phyloP scores from a whole-genome alignment of 2,113 vertebrate genomes.

The Lonchura striata region DNA sequence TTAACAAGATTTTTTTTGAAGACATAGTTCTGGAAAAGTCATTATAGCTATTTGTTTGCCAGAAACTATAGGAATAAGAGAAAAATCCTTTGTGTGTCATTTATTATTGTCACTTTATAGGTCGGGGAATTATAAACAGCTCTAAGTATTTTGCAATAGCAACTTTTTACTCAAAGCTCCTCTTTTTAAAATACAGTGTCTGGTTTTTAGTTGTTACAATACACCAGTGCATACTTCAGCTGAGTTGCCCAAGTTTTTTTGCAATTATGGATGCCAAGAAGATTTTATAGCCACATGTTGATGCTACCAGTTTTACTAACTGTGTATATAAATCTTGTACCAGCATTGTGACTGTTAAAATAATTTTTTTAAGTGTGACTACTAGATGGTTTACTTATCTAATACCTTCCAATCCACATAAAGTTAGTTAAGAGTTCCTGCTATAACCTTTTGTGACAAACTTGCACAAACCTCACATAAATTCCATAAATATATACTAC shows the following conservation, averaged over 20 bases:
- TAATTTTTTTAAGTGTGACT: not conserved
- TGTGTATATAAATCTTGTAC: conserved; percentile 31
- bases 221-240: not conserved
- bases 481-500: not conserved
- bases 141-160: conserved; percentile 53
- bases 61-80: conserved; percentile 57
- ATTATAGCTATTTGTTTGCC: conserved; percentile 44
- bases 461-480: not conserved
- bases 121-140: conserved; percentile 57
- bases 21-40: conserved; percentile 51
- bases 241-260: not conserved
- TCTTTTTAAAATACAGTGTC: not conserved
- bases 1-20: conserved; percentile 37
- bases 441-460: not conserved
- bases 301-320: conserved; percentile 25
- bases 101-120: conserved; percentile 60
- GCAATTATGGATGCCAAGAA: not conserved
- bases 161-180: not conserved
- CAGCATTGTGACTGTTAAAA: not conserved
- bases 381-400: not conserved
- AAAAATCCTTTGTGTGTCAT: conserved; percentile 48
- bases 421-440: conserved; percentile 22
- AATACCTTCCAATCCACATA: not conserved
- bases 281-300: conserved; percentile 18
- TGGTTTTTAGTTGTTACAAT: not conserved